Evolutionary conservation across 1,140 invertebrate species (phyloP).

Genomic region (Psilanteris sp.): DNA sequence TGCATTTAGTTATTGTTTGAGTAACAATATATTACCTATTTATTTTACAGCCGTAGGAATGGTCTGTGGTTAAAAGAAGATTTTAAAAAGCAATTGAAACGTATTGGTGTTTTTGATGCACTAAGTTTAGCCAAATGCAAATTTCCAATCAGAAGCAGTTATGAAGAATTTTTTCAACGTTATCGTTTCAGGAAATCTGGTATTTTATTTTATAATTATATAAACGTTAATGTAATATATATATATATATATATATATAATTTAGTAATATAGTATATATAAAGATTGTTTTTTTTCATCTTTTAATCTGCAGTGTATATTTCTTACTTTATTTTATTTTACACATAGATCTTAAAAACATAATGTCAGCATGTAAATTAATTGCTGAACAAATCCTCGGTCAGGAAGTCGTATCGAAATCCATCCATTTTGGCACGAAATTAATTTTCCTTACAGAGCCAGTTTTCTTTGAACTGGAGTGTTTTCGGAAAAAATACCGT

Average conservation of each 20-base stretch:
- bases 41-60: slow-evolving; percentile 33
- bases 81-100: slow-evolving; percentile 66
- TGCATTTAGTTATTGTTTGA: too few species aligned
- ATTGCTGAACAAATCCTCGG: slow-evolving; percentile 35
- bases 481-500: slow-evolving; percentile 40
- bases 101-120: slow-evolving; percentile 65
- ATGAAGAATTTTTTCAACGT: slow-evolving; percentile 63
- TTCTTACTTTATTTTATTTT: not conserved
- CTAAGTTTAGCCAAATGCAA: slow-evolving; percentile 66
- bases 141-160: slow-evolving; percentile 63
- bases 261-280: not conserved
- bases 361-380: slow-evolving; percentile 1
- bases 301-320: not conserved
- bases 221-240: too few species aligned
- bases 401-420: slow-evolving; percentile 2
- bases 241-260: too few species aligned
- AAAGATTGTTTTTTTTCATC: too few species aligned
- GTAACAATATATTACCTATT: slow-evolving; percentile 1
- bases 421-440: slow-evolving; percentile 52
- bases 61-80: slow-evolving; percentile 51
- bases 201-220: too few species aligned
- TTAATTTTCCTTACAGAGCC: slow-evolving; percentile 51
- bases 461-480: slow-evolving; percentile 45
- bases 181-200: slow-evolving; percentile 34
- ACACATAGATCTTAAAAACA: slow-evolving; percentile 16